Percentiles rank a stretch among this genome's conserved stretches.
Evolutionary conservation across 2,113 vertebrate species (phyloP).

Genomic region (Myrmecobius fasciatus): DNA sequence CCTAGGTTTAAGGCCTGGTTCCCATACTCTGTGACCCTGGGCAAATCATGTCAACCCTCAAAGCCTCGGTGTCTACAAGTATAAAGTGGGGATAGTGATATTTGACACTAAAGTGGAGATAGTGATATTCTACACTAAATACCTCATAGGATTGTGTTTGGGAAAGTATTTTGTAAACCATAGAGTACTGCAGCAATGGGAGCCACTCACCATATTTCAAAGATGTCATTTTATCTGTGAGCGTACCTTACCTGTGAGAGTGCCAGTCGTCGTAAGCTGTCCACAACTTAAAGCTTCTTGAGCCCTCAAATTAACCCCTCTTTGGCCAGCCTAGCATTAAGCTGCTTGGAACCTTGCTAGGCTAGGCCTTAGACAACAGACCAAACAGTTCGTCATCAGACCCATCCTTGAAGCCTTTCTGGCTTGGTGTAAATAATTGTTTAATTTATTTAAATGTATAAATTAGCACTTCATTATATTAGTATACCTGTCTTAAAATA

Average conservation of each 20-base stretch:
- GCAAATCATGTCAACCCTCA: not conserved
- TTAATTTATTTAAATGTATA: not conserved
- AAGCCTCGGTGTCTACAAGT: not conserved
- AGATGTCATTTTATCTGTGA: not conserved
- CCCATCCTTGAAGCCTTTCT: not conserved
- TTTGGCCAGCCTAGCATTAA: not conserved
- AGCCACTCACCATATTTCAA: not conserved
- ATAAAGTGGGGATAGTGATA: not conserved
- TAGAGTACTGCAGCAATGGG: not conserved
- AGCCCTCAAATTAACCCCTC: not conserved
- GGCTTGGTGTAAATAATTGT: not conserved
- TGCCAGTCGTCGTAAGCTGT: not conserved
- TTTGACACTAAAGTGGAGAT: not conserved
- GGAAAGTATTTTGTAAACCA: not conserved
- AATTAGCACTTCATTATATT: not conserved
- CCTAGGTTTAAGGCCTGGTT: not conserved
- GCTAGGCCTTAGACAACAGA: not conserved
- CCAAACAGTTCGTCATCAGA: not conserved
- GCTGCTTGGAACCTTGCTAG: not conserved
- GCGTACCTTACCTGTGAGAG: not conserved
- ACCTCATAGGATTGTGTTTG: not conserved
- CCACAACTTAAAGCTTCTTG: not conserved
- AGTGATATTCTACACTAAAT: not conserved
- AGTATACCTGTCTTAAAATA: not conserved
- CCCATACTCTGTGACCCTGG: not conserved